A percentile compares a stretch with the other conserved stretches of the same genome.
phyloP scores from a whole-genome alignment of 2,797 vertebrate genomes.

The Diplodus puntazzo region DNA sequence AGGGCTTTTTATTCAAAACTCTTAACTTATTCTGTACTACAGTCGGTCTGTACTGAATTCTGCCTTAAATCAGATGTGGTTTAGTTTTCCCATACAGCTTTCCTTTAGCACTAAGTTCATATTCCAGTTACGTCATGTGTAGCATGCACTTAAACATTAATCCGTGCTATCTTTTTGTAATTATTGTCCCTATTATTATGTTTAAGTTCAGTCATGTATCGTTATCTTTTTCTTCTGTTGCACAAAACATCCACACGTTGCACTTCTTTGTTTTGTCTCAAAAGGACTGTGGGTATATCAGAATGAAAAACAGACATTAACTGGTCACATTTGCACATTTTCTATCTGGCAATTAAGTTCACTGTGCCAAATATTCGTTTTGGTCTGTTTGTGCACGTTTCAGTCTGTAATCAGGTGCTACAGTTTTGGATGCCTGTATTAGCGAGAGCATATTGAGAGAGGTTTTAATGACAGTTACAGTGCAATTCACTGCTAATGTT shows the following conservation, averaged over 20 bases:
- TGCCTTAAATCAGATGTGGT: slow-evolving; percentile 75
- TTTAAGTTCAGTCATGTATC: slow-evolving; percentile 54
- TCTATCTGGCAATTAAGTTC: slow-evolving; percentile 43
- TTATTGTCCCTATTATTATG: slow-evolving; percentile 51
- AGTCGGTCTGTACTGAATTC: slow-evolving; percentile 63
- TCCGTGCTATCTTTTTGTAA: slow-evolving; percentile 64
- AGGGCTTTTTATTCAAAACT: slow-evolving; percentile 56
- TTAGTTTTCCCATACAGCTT: slow-evolving; percentile 53
- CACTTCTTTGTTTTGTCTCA: slow-evolving; percentile 78
- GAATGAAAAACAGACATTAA: slow-evolving; percentile 58
- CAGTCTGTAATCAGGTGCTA: slow-evolving; percentile 34
- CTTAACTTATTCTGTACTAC: slow-evolving; percentile 66
- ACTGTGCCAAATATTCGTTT: slow-evolving; percentile 43
- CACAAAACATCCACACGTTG: slow-evolving; percentile 81
- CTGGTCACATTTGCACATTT: slow-evolving; percentile 72
- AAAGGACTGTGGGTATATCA: slow-evolving; percentile 50
- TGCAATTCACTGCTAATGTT: slow-evolving; percentile 39
- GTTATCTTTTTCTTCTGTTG: slow-evolving; percentile 77
- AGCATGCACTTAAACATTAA: slow-evolving; percentile 82
- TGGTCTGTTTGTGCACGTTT: slow-evolving; percentile 37
- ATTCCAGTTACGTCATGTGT: slow-evolving; percentile 67
- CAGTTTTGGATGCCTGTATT: slow-evolving; percentile 11
- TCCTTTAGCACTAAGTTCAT: slow-evolving; percentile 75
- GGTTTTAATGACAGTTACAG: slow-evolving; percentile 11
- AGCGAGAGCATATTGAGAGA: slow-evolving; percentile 23